A percentile compares a stretch with the other conserved stretches of the same genome.
Conservation (phyloP, 2,888 invertebrate species). For the Uloborus plumipes region DNA sequence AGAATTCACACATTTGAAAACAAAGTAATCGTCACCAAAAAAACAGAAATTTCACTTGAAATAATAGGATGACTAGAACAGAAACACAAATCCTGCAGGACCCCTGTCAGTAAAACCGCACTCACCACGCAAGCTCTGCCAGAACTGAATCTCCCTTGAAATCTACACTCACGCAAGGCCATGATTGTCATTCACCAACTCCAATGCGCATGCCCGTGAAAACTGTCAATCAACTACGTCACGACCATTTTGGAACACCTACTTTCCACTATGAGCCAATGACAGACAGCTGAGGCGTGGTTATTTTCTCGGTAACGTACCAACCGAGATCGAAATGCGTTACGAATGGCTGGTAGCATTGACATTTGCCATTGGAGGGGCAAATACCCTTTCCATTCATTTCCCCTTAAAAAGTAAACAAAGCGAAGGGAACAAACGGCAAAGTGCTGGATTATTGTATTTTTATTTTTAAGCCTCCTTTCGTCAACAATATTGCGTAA, state of each 20-base stretch:
- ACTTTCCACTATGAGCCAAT: slow-evolving; percentile 11
- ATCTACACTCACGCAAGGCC: neutral
- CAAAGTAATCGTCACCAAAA: too few species aligned
- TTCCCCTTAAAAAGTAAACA: slow-evolving; percentile 19
- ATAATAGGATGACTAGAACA: too few species aligned
- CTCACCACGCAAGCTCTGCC: slow-evolving; percentile 2
- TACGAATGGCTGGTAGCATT: slow-evolving; percentile 59
- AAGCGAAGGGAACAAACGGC: slow-evolving; percentile 22
- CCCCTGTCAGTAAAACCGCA: slow-evolving; percentile 2
- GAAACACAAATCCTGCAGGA: neutral
- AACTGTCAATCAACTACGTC: slow-evolving; percentile 39
- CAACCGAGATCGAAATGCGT: slow-evolving; percentile 56
- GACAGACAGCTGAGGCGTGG: slow-evolving; percentile 9
- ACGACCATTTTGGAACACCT: neutral
- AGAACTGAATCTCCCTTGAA: neutral
- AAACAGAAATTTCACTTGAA: too few species aligned
- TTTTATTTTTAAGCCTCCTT: slow-evolving; percentile 40
- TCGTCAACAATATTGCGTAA: slow-evolving; percentile 60
- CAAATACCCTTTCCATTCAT: slow-evolving; percentile 22
- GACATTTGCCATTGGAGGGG: slow-evolving; percentile 60
- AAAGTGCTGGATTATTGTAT: slow-evolving; percentile 42
- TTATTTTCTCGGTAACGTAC: slow-evolving; percentile 38
- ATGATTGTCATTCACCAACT: neutral
- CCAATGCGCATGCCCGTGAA: slow-evolving; percentile 16
- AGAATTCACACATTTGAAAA: too few species aligned